Evolutionary conservation across 2,888 invertebrate genomes (phyloP), one percentile per base, ranked within the genome.

Genomic region (Periphyllus acericola): DNA sequence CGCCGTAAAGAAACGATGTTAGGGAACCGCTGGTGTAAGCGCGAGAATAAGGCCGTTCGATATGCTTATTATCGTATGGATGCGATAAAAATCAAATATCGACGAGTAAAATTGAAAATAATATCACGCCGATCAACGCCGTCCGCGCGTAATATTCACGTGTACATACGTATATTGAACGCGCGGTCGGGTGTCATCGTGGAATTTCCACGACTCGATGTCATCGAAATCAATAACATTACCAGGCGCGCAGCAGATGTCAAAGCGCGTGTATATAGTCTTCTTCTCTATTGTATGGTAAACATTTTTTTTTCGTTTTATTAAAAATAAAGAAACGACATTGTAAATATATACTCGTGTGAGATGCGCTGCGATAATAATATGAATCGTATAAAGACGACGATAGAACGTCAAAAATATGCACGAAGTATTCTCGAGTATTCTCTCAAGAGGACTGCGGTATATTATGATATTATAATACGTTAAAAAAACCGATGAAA

Each of bases 211-310:
- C 36, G 19, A 36, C 32, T 55, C 60, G 17, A 1, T 40, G 66
- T 29, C 40, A 19, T 25, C 60, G 29, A 80, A 80, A 60, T 80
- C 34, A n/a, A 52, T 80, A 80, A 80, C 52, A 60, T 60, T 9
- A 68, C 66, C n/a, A 29, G 32, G 71, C 29, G 32, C 34, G 25
- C 79, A 80, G 25, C 79, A 80, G 79, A 80, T 80, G 79, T n/a
- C 60, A 32, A 60, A 36, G n/a, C 79, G 79, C 34, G 60, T 6
- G 25, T 60, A 4, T 60, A 4, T 25, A 5, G 25, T 34, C 17
- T 36, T 79, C 9, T 32, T 34, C n/a, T 25, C 60, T 55, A 55
- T 55, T n/a, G n/a, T 36, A 79, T 46, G 60, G 34, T 60, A 60
- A 1, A 25, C 25, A 25, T 29, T 66, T 29, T 66, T 29, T 66